These are phyloP conservation scores for Bradysia coprophila DNA, from an alignment of 1,140 invertebrate genomes.

Conservation along the genomic window DNA sequence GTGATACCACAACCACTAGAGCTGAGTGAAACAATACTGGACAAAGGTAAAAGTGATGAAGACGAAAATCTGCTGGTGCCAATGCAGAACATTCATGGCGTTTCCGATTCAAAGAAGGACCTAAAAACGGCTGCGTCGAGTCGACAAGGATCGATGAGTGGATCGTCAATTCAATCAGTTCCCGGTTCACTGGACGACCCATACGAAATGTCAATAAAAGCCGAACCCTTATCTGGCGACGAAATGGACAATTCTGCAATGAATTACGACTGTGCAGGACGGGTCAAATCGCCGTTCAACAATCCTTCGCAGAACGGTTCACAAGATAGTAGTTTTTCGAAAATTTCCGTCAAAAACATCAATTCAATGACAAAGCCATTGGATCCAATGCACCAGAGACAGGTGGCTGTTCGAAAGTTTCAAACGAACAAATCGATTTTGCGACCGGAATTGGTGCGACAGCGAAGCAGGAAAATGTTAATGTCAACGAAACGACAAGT, in stretches of 20 bases:
- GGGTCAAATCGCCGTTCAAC: background rate
- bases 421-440: too few species aligned
- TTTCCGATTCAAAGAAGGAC: background rate
- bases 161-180: background rate
- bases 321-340: constrained; percentile 4
- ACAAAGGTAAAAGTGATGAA: too few species aligned
- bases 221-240: background rate
- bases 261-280: too few species aligned
- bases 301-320: constrained; percentile 13
- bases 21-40: too few species aligned
- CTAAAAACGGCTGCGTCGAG: too few species aligned
- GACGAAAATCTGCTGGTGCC: background rate
- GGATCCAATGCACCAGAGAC: constrained; percentile 9
- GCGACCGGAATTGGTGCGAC: too few species aligned
- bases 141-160: too few species aligned
- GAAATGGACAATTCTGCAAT: too few species aligned
- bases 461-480: too few species aligned
- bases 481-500: background rate
- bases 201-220: background rate
- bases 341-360: constrained; percentile 1
- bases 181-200: background rate
- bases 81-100: background rate
- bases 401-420: constrained; percentile 14
- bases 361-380: constrained; percentile 4
- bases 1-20: too few species aligned